Evolutionary conservation across 2,888 invertebrate genomes (phyloP), one percentile per base, ranked within the genome.

Genomic region (Euclidia mi): DNA sequence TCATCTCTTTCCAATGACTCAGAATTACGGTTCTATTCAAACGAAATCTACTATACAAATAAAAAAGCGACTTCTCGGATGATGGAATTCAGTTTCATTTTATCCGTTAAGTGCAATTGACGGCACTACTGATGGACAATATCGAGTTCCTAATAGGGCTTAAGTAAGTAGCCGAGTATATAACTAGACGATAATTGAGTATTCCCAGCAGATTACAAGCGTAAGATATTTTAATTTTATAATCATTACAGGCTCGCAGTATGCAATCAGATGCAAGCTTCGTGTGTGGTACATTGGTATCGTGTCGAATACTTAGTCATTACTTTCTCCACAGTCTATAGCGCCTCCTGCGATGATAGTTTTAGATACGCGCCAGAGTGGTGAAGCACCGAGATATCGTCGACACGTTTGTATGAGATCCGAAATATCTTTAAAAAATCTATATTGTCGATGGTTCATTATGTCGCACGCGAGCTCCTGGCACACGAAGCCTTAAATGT

Each of bases 271-370:
- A 71, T 78, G 78, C 75, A 55, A 79, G 56, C 90, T 79, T 87
- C 89, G 89, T 90, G 89, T 89, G 92, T 81, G 91, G 89, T 81
- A 77, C 75, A 76, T 74, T 70, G 72, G 65, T 82, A 82, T 86
- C 85, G 81, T 85, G 84, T 87, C 82, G 83, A 88, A 89, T 90
- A 84, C 79, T 76, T 75, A 75, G 78, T 76, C 81, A 87, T 89
- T 89, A 88, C 87, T 91, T 90, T 90, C 88, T 83, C 83, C 76
- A 72, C 78, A 81, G 77, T 66, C 81, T 71, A 83, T 81, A 84
- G 84, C 85, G 88, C 87, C 88, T 90, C 81, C 82, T 82, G 79
- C 64, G 89, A 91, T 90, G 79, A 81, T 78, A 79, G 77, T 61
- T 69, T 76, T 48, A 86, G 89, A 91, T 91, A 90, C 69, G 72